A percentile compares a stretch with the other conserved stretches of the same genome.
Conservation (phyloP, 2,797 vertebrate species). For the Scolopax bukidnonensis region DNA sequence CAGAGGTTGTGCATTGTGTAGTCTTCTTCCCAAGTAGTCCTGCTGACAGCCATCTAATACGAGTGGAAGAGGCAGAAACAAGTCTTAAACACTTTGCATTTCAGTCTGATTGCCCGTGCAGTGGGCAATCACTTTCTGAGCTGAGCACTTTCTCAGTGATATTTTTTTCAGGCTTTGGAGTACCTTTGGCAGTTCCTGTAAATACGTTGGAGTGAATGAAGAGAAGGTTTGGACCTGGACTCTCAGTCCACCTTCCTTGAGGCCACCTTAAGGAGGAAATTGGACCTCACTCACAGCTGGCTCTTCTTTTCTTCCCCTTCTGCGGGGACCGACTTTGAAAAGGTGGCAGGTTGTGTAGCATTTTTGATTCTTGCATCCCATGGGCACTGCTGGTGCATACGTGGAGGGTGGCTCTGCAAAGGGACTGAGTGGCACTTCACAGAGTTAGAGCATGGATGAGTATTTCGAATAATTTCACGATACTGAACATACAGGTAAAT, state of each 20-base stretch:
- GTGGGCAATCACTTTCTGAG: no score
- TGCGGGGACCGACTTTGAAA: neutral
- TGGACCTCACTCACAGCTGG: neutral
- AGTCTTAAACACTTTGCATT: conserved; percentile 6
- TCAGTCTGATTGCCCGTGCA: neutral
- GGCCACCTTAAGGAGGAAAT: neutral
- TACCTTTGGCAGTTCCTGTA: conserved; percentile 1
- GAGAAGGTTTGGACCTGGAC: neutral
- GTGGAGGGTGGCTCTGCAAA: neutral
- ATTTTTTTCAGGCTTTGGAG: conserved; percentile 18
- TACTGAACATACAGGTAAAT: neutral
- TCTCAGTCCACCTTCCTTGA: neutral
- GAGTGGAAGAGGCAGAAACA: neutral
- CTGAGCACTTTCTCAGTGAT: neutral
- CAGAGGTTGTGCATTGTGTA: neutral
- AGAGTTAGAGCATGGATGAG: neutral
- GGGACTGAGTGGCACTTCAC: neutral
- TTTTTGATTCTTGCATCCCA: neutral
- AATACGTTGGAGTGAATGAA: neutral
- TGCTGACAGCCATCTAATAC: neutral
- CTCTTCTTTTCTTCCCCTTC: neutral
- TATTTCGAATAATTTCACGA: neutral
- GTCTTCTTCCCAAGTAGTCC: neutral
- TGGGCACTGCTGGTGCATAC: neutral
- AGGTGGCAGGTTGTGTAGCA: neutral